Evolutionary conservation across 23 tunicate genomes (phyloP), one percentile per base, ranked within the genome.

Genomic region (Clavelina lepadiformis): DNA sequence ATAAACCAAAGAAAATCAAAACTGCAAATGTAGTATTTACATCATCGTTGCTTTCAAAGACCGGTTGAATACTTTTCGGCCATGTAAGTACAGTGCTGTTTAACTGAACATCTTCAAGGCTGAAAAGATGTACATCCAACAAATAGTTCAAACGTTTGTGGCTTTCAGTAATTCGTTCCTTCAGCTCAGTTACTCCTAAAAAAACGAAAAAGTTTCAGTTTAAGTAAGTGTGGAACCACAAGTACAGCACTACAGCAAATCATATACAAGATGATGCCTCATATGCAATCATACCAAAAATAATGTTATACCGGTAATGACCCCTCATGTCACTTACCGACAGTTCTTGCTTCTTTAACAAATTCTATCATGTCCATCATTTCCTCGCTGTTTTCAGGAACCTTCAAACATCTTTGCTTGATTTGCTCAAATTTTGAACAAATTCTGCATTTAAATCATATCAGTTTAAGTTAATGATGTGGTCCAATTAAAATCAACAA

Each of bases 311-410:
- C n/a, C n/a, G n/a, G n/a, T n/a, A n/a, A n/a, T n/a, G n/a, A n/a
- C n/a, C n/a, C n/a, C n/a, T n/a, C n/a, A n/a, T n/a, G n/a, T 22
- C 5, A 56, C 80, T 49, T 35, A 89, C 97, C 97, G 20, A 47
- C 75, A 30, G 83, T 89, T 22, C 93, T 73, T 36, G 86, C 88
- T 28, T 73, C 74, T 54, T 74, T 67, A 4, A 93, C 86, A 36
- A 80, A 93, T 30, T 68, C 79, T 0, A 83, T 85, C 87, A 85
- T 93, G 5, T 79, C 71, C 75, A 93, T 78, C 93, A 93, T 85
- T 79, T 93, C 98, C 47, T 93, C 94, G 41, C 84, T 93, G 75
- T 81, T 69, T 34, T 85, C 87, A 28, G 98, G 98, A 37, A 50
- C 69, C 51, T 77, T 83, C 65, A 72, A 31, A 35, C 86, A 86